Conservation (phyloP, 2,113 vertebrate species). For the Percopsis transmontana region DNA sequence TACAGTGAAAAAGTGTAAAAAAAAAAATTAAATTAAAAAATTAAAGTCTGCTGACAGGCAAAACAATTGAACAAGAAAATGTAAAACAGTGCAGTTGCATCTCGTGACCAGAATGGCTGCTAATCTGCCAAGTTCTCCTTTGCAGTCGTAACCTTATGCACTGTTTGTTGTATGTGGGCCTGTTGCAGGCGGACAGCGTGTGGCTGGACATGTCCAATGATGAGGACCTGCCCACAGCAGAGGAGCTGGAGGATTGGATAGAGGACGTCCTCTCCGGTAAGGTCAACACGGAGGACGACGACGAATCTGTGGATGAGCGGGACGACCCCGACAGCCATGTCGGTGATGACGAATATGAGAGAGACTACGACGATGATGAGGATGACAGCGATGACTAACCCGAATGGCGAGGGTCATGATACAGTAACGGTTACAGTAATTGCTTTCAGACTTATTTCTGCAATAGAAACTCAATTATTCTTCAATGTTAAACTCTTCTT, state of each 20-base stretch:
- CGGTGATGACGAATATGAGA: conserved; percentile 46
- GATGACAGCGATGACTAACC: conserved; percentile 37
- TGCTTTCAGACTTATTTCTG: too few species aligned
- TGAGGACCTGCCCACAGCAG: conserved; percentile 87
- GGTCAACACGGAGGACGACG: conserved; percentile 95
- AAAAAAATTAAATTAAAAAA: too few species aligned
- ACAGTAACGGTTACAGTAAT: background rate
- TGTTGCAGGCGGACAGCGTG: conserved; percentile 90
- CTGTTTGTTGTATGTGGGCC: background rate
- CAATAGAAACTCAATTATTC: too few species aligned
- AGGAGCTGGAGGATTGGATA: conserved; percentile 97
- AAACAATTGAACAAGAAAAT: too few species aligned
- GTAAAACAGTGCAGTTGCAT: too few species aligned
- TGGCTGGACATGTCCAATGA: conserved; percentile 95
- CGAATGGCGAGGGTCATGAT: background rate
- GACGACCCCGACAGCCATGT: conserved; percentile 50
- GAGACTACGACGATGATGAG: conserved; percentile 55
- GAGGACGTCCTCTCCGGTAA: conserved; percentile 95
- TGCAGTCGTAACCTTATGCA: too few species aligned
- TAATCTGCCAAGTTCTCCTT: too few species aligned
- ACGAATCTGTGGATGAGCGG: conserved; percentile 65
- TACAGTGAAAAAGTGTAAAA: too few species aligned
- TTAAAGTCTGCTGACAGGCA: too few species aligned
- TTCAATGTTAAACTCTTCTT: too few species aligned
- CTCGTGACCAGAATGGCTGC: too few species aligned